A percentile compares a stretch with the other conserved stretches of the same genome.
These are phyloP conservation scores for Parus major DNA, from an alignment of 2,113 vertebrate species.

Conservation along the genomic window DNA sequence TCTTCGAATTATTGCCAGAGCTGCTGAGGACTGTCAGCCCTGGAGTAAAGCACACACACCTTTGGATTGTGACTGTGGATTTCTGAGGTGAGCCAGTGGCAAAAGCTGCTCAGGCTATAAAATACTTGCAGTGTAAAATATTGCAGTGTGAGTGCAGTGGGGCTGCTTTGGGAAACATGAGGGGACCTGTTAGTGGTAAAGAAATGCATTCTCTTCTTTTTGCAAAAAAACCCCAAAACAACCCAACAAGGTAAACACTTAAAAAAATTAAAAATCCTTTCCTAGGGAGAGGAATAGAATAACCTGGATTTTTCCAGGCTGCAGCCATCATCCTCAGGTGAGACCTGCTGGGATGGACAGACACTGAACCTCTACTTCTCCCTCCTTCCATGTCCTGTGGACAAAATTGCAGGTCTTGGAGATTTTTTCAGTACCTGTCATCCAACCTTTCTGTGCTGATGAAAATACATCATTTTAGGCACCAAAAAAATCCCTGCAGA, in stretches of 20 bases:
- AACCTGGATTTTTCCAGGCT: background rate
- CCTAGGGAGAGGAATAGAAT: background rate
- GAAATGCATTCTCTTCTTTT: background rate
- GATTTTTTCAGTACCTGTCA: background rate
- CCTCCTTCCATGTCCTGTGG: background rate
- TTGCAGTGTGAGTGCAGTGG: background rate
- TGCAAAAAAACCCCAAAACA: too few relatives aligned
- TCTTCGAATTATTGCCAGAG: background rate
- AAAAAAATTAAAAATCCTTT: background rate
- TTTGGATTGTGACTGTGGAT: background rate
- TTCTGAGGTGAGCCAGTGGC: background rate
- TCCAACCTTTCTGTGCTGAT: background rate
- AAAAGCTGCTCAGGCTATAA: background rate
- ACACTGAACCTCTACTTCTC: background rate
- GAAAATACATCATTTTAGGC: accelerated
- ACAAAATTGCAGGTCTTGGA: background rate
- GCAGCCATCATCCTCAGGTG: background rate
- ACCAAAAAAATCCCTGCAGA: background rate
- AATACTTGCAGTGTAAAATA: background rate
- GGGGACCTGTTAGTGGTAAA: background rate
- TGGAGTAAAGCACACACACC: accelerated
- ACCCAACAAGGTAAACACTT: background rate
- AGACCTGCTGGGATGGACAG: background rate
- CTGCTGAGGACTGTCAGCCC: background rate
- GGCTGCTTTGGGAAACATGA: background rate